A percentile compares a stretch with the other conserved stretches of the same genome.
phyloP scores from a whole-genome alignment of 2,797 vertebrate genomes.

The Hyperoplus lanceolatus region DNA sequence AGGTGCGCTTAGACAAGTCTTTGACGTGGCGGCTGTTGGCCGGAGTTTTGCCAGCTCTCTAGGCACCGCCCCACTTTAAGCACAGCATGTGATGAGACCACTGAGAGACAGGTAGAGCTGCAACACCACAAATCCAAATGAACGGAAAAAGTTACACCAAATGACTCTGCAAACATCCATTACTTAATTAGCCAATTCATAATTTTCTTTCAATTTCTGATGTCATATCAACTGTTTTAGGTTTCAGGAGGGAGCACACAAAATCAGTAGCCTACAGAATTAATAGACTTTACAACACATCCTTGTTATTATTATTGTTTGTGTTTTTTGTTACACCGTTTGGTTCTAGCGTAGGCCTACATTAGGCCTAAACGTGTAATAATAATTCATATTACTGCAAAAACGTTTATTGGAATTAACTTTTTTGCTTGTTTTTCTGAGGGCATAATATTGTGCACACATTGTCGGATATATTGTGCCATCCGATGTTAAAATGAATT shows the following conservation, averaged over 20 bases:
- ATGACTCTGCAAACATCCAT: background rate
- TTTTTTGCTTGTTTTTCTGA: background rate
- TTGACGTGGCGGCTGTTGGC: conserved; percentile 63
- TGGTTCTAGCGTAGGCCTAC: background rate
- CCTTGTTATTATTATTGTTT: background rate
- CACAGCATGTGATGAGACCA: background rate
- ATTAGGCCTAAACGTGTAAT: background rate
- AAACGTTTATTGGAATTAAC: background rate
- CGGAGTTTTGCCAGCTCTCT: conserved; percentile 51
- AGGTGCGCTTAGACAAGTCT: background rate
- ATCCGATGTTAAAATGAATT: background rate
- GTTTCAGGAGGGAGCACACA: too few species aligned
- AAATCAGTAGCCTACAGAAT: too few species aligned
- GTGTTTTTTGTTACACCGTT: background rate
- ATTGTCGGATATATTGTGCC: background rate
- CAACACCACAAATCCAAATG: background rate
- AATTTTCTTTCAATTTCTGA: background rate
- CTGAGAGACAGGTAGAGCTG: background rate
- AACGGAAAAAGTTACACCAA: background rate
- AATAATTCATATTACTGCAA: background rate
- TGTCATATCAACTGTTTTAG: too few species aligned
- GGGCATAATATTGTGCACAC: background rate
- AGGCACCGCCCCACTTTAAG: too few species aligned
- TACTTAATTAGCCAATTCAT: background rate
- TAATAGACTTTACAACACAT: background rate